Percentiles rank a stretch among this genome's conserved stretches.
Conservation (phyloP, 2,888 invertebrate genomes). For the Apamea epomidion region DNA sequence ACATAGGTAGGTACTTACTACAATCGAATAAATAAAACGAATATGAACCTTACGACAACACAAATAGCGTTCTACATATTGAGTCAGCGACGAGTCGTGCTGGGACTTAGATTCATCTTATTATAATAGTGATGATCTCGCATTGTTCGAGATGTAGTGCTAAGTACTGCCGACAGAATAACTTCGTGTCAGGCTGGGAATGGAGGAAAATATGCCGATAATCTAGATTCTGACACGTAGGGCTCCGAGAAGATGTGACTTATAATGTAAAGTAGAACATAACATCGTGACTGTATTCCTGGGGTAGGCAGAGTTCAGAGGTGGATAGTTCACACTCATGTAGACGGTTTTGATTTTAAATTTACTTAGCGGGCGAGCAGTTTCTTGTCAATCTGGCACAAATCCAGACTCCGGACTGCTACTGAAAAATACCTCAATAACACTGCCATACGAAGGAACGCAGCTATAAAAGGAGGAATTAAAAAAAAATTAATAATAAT, state of each 20-base stretch:
- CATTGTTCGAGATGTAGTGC: neutral
- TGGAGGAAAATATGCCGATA: constrained; percentile 14
- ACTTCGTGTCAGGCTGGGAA: neutral
- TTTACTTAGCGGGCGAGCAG: neutral
- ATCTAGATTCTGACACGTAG: constrained; percentile 2
- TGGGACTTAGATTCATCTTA: constrained; percentile 7
- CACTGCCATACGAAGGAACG: neutral
- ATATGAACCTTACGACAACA: neutral
- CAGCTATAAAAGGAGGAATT: no score
- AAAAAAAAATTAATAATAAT: no score
- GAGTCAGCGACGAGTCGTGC: neutral
- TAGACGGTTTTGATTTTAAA: no score
- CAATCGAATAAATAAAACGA: neutral
- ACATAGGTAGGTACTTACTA: neutral
- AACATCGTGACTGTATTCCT: neutral
- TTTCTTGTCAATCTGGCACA: neutral
- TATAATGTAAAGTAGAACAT: neutral
- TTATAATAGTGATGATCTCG: neutral
- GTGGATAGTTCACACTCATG: neutral
- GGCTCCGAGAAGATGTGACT: neutral
- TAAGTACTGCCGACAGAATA: neutral
- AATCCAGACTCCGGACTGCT: neutral
- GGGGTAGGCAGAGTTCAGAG: neutral
- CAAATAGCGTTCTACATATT: neutral
- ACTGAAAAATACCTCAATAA: neutral